Evolutionary conservation across 2,888 invertebrate species (phyloP).

Genomic region (Rhingia campestris): DNA sequence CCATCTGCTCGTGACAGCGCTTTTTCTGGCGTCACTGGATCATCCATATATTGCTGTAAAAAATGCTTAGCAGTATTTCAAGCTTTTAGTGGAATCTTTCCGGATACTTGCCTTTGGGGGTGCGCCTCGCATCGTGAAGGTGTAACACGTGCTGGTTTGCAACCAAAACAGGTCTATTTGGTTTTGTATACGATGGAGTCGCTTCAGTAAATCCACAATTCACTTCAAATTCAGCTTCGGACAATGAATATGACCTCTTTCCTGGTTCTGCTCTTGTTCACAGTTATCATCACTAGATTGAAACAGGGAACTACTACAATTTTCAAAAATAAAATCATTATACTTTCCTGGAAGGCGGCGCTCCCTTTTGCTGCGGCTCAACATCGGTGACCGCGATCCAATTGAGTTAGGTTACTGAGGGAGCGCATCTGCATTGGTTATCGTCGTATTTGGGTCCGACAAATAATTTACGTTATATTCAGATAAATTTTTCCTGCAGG

Average conservation of each 20-base stretch:
- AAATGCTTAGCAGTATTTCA: neutral
- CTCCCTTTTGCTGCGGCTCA: neutral
- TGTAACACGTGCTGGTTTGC: neutral
- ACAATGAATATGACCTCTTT: neutral
- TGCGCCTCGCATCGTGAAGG: no score
- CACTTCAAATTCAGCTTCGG: neutral
- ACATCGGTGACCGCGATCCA: neutral
- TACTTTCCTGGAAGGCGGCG: no score
- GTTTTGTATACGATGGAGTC: neutral
- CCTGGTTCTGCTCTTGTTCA: neutral
- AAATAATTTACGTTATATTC: neutral
- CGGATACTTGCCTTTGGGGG: neutral
- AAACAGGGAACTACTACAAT: neutral
- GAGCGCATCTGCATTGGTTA: neutral
- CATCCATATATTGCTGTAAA: neutral
- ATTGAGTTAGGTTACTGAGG: neutral
- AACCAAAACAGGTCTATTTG: constrained; percentile 1
- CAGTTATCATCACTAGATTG: neutral
- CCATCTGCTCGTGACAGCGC: neutral
- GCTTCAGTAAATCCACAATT: neutral
- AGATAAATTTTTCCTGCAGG: neutral
- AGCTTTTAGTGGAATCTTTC: neutral
- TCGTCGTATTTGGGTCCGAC: neutral
- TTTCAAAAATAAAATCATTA: neutral
- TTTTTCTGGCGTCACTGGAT: neutral